These are phyloP conservation scores for Mnemiopsis leidyi DNA, from an alignment of 37 sponge, comb jelly and placozoan genomes.

Conservation along the genomic window DNA sequence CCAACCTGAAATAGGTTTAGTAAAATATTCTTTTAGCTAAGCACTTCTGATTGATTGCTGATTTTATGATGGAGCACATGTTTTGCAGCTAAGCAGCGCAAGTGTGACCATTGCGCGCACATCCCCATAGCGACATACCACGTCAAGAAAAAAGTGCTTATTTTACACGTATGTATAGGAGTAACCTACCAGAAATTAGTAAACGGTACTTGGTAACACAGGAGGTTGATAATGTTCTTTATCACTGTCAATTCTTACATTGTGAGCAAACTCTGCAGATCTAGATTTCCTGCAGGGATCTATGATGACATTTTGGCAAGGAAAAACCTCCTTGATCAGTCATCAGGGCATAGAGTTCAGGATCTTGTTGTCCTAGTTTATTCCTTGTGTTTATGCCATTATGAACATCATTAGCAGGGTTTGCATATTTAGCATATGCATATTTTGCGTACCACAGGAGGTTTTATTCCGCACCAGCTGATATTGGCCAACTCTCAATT, in stretches of 20 bases:
- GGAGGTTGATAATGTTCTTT: too few species aligned
- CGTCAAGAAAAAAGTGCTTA: too few species aligned
- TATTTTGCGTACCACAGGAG: neutral
- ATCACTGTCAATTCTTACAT: neutral
- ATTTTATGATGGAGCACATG: too few species aligned
- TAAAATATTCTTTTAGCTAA: too few species aligned
- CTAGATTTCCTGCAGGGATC: neutral
- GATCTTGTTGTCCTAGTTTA: neutral
- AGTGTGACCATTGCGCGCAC: too few species aligned
- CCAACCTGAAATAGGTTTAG: too few species aligned
- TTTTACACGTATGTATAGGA: too few species aligned
- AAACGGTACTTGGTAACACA: too few species aligned
- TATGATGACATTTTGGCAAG: neutral
- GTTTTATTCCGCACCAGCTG: neutral
- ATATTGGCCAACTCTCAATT: constrained; percentile 34
- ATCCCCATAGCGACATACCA: too few species aligned
- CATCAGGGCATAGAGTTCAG: neutral
- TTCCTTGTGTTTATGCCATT: neutral
- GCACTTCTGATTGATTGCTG: too few species aligned
- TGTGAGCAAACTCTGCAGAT: neutral
- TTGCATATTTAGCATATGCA: neutral
- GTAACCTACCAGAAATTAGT: too few species aligned
- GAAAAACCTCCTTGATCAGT: neutral
- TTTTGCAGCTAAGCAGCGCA: too few species aligned
- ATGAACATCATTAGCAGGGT: constrained; percentile 3